These are phyloP conservation scores for Pseudomyrmex sp. DNA, from an alignment of 1,140 invertebrate species.

Conservation along the genomic window DNA sequence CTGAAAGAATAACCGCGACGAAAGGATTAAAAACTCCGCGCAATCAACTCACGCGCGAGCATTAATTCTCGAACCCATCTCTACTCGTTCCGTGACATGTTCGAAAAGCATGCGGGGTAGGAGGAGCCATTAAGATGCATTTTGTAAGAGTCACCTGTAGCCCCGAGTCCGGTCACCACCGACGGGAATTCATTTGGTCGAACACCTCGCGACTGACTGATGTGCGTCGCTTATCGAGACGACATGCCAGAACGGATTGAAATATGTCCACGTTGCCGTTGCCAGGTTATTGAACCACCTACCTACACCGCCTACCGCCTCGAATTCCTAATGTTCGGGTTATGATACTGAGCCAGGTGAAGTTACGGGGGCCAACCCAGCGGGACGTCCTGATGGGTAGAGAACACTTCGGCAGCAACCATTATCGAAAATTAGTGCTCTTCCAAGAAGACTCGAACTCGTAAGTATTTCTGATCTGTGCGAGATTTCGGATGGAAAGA, in stretches of 20 bases:
- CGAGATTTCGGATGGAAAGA: slow-evolving; percentile 14
- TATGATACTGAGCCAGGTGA: slow-evolving; percentile 65
- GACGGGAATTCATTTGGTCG: slow-evolving; percentile 64
- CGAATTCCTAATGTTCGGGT: slow-evolving; percentile 76
- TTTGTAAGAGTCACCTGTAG: slow-evolving; percentile 74
- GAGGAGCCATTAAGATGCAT: slow-evolving; percentile 58
- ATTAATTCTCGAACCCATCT: slow-evolving; percentile 13
- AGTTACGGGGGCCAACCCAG: slow-evolving; percentile 69
- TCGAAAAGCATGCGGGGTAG: background rate
- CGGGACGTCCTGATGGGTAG: slow-evolving; percentile 66
- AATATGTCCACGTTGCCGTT: slow-evolving; percentile 73
- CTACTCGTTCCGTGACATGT: slow-evolving; percentile 6
- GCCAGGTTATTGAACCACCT: slow-evolving; percentile 68
- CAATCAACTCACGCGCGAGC: background rate
- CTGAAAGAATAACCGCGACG: background rate
- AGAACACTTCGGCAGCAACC: slow-evolving; percentile 66
- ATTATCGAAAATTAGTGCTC: slow-evolving; percentile 73
- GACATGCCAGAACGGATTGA: slow-evolving; percentile 69
- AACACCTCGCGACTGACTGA: slow-evolving; percentile 74
- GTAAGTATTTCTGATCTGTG: slow-evolving; percentile 44
- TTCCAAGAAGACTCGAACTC: slow-evolving; percentile 68
- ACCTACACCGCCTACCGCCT: slow-evolving; percentile 38
- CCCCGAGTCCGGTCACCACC: slow-evolving; percentile 34
- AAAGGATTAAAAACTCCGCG: background rate
- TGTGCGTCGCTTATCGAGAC: slow-evolving; percentile 73